Conservation (phyloP, 2,113 vertebrate species). For the Ictalurus punctatus region DNA sequence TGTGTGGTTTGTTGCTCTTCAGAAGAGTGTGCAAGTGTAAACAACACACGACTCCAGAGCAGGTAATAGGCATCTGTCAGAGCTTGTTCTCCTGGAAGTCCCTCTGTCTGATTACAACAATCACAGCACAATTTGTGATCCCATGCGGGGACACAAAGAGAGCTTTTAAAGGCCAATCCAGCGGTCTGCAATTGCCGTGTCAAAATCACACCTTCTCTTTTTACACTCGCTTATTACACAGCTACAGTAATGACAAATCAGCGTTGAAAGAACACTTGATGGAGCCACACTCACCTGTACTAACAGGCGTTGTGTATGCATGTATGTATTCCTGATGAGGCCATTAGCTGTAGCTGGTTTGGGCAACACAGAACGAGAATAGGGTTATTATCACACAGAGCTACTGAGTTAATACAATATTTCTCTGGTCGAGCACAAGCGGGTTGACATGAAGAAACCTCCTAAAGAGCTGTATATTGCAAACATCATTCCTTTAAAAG, state of each 20-base stretch:
- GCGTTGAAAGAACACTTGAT: conserved; percentile 60
- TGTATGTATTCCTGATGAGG: conserved; percentile 35
- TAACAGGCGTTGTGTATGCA: background rate
- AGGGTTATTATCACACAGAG: background rate
- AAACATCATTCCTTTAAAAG: background rate
- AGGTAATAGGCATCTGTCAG: conserved; percentile 61
- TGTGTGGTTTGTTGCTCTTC: background rate
- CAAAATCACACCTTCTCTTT: conserved; percentile 69
- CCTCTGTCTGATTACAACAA: conserved; percentile 68
- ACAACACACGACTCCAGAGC: conserved; percentile 43
- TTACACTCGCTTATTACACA: conserved; percentile 61
- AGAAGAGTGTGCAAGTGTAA: conserved; percentile 9
- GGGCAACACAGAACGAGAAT: background rate
- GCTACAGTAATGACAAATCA: conserved; percentile 68
- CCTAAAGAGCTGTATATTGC: background rate
- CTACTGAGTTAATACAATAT: background rate
- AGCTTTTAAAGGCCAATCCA: conserved; percentile 66
- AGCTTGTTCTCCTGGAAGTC: conserved; percentile 53
- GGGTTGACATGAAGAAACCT: background rate
- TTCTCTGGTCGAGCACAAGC: no score
- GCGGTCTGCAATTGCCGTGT: conserved; percentile 54
- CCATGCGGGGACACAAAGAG: conserved; percentile 61
- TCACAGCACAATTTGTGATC: conserved; percentile 56
- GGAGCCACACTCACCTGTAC: conserved; percentile 60
- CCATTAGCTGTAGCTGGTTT: conserved; percentile 35